A percentile compares a stretch with the other conserved stretches of the same genome.
Evolutionary conservation across 2,113 vertebrate genomes (phyloP).

Genomic region (Seriola rivoliana): DNA sequence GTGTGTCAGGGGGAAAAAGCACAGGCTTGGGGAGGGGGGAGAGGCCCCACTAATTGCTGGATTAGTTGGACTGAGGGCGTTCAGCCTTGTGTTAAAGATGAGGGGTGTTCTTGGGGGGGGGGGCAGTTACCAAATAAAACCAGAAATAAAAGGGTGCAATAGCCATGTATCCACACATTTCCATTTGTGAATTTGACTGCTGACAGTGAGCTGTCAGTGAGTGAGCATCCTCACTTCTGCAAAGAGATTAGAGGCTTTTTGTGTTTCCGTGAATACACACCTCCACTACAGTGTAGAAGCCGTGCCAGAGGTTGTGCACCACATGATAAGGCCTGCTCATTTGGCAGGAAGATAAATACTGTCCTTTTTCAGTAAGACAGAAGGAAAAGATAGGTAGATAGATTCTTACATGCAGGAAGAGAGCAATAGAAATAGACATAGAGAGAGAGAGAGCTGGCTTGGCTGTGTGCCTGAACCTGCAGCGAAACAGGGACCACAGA

Average conservation of each 20-base stretch:
- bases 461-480: conserved; percentile 66
- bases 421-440: background rate
- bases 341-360: conserved; percentile 55
- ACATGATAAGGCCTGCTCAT: conserved; percentile 56
- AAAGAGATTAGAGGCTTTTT: conserved; percentile 51
- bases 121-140: conserved; percentile 1
- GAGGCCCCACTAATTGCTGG: conserved; percentile 19
- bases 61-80: conserved; percentile 20
- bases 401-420: background rate
- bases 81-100: background rate
- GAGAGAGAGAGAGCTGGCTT: conserved; percentile 35
- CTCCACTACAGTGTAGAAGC: conserved; percentile 33
- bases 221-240: conserved; percentile 24
- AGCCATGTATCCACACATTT: background rate
- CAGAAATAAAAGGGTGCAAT: background rate
- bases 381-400: conserved; percentile 26
- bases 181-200: conserved; percentile 38
- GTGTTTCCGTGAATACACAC: conserved; percentile 46
- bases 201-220: conserved; percentile 18
- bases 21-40: background rate
- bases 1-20: conserved; percentile 40
- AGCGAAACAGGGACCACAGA: conserved; percentile 37
- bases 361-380: conserved; percentile 45
- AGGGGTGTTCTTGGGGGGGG: background rate
- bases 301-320: conserved; percentile 37